Conservation (phyloP, 1,140 invertebrate species). For the Zaprionus capensis region DNA sequence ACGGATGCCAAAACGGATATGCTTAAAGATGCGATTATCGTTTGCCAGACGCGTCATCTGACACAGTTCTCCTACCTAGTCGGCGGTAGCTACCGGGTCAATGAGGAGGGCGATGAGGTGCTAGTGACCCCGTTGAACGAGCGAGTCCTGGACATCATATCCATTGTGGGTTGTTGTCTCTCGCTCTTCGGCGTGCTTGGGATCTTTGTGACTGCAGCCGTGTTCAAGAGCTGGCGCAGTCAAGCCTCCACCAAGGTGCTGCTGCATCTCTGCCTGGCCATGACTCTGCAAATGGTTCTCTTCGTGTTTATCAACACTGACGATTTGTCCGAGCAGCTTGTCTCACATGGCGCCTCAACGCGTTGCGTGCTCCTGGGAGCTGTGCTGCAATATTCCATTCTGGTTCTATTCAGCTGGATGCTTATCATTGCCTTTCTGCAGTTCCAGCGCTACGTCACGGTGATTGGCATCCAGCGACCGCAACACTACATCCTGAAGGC, state of each 20-base stretch:
- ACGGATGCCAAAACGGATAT: conserved; percentile 40
- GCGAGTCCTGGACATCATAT: conserved; percentile 86
- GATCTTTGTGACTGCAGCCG: conserved; percentile 86
- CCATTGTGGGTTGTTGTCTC: conserved; percentile 86
- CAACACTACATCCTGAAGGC: conserved; percentile 86
- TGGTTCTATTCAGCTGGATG: conserved; percentile 89
- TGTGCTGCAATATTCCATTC: conserved; percentile 87
- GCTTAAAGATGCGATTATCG: conserved; percentile 57
- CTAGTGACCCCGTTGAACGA: conserved; percentile 83
- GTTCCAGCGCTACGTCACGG: conserved; percentile 87
- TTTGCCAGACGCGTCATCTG: conserved; percentile 87
- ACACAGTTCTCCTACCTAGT: conserved; percentile 88
- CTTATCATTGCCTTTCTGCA: conserved; percentile 88
- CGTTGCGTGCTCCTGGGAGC: conserved; percentile 86
- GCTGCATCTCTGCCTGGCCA: conserved; percentile 86
- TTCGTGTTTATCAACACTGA: conserved; percentile 84
- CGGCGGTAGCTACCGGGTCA: conserved; percentile 75
- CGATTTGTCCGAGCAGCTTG: conserved; percentile 84
- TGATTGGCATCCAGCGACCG: conserved; percentile 86
- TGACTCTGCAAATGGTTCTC: conserved; percentile 86
- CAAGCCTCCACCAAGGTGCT: conserved; percentile 87
- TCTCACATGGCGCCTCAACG: conserved; percentile 54
- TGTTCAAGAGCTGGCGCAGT: conserved; percentile 87
- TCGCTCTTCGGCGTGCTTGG: conserved; percentile 86
- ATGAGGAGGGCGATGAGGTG: conserved; percentile 66